Conservation (phyloP, 2,797 vertebrate species). For the Spinibarbus caldwelli region DNA sequence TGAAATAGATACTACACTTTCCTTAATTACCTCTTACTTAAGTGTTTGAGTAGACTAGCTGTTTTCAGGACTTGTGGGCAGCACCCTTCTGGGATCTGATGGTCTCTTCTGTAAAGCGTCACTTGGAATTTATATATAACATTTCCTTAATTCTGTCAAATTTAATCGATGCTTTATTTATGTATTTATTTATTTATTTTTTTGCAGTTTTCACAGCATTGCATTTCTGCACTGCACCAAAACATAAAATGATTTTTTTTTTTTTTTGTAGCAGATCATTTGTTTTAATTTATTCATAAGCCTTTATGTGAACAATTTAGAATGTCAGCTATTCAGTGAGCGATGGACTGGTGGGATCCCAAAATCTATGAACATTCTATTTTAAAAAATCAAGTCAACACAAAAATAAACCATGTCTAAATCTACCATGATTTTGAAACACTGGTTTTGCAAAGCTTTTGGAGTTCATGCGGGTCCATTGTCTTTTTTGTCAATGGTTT, state of each 20-base stretch:
- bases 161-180: neutral
- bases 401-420: too few relatives aligned
- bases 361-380: neutral
- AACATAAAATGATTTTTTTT: neutral
- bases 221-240: neutral
- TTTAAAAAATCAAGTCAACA: neutral
- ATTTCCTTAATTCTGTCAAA: conserved; percentile 25
- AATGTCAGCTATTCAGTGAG: neutral
- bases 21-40: too few relatives aligned
- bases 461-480: too few relatives aligned
- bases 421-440: too few relatives aligned
- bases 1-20: conserved; percentile 33
- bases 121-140: conserved; percentile 17
- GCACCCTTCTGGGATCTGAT: neutral
- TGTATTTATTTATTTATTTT: neutral
- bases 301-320: neutral
- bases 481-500: too few relatives aligned
- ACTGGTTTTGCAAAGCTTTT: too few relatives aligned
- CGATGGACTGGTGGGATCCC: neutral
- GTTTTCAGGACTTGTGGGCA: conserved; percentile 17
- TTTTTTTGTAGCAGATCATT: neutral
- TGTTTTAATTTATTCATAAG: neutral
- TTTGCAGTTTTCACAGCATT: neutral
- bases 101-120: neutral
- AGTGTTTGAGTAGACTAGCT: too few relatives aligned